Conservation (phyloP, 2,113 vertebrate genomes). For the Cavia aperea region DNA sequence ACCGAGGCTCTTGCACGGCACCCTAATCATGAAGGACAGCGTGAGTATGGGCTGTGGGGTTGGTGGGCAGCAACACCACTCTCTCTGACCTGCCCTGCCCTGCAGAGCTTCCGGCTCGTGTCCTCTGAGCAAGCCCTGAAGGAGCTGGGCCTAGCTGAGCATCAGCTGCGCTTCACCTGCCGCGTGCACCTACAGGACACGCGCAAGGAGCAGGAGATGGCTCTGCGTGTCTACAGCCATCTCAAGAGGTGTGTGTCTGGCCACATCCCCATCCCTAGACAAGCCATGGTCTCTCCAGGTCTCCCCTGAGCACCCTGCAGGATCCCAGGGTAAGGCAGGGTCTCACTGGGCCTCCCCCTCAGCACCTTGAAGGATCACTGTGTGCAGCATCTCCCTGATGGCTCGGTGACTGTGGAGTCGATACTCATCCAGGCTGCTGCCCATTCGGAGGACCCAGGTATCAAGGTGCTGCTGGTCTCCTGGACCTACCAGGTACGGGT, state of each 20-base stretch:
- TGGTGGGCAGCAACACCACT: too few species aligned
- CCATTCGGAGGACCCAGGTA: slow-evolving; percentile 85
- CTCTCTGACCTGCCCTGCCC: neutral
- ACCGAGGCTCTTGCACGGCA: slow-evolving; percentile 90
- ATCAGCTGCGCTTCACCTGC: slow-evolving; percentile 96
- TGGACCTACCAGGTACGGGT: slow-evolving; percentile 94
- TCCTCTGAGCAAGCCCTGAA: slow-evolving; percentile 94
- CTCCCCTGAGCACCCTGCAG: slow-evolving; percentile 81
- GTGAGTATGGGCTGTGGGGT: slow-evolving; percentile 74
- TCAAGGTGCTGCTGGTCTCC: slow-evolving; percentile 92
- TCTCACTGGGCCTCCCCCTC: neutral
- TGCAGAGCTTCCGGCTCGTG: slow-evolving; percentile 89
- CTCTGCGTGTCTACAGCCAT: slow-evolving; percentile 86
- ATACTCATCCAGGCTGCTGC: slow-evolving; percentile 94
- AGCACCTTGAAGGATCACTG: slow-evolving; percentile 91
- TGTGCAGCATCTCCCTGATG: slow-evolving; percentile 93
- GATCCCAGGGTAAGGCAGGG: slow-evolving; percentile 68
- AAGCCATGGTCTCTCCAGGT: neutral
- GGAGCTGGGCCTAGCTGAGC: slow-evolving; percentile 91
- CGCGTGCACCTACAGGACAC: slow-evolving; percentile 91
- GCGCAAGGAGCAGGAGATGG: slow-evolving; percentile 88
- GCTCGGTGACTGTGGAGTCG: slow-evolving; percentile 95
- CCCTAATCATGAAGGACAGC: slow-evolving; percentile 94
- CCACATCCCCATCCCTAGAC: too few species aligned
- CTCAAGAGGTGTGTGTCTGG: slow-evolving; percentile 82